Base-by-base conservation (phyloP, 2,113 vertebrate species). In the Pristiophorus japonicus region DNA sequence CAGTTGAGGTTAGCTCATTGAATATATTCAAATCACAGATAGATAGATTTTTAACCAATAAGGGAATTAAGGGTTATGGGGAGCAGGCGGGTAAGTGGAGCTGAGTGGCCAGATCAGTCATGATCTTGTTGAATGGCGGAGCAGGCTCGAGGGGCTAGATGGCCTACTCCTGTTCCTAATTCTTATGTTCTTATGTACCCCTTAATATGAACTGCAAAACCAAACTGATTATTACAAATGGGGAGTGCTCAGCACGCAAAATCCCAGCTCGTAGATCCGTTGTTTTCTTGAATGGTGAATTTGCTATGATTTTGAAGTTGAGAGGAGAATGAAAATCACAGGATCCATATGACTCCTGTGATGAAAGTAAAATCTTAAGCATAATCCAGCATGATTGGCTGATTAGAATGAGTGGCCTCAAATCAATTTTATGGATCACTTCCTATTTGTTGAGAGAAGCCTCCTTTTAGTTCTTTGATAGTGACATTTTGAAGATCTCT, bases 401-500 rank as follows among this genome's bases (percentile, higher is more conserved):
- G 45, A 55, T 55, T 47, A 55, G 10, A 55, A 18, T 22, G 4
- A 10, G 55, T n/a, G 30, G 10, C 55, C 30, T 92, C 14, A 38
- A 47, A 94, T 30, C 7, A 27, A 16, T 94, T 92, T 66, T 94
- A 2, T 65, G 63, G 92, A 47, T 14, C 42, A 30, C 65, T 94
- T 70, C 42, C 42, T 47, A 94, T 70, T 70, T 94, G 24, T 42
- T 94, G 93, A 42, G 18, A 94, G 65, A 51, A 94, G 66, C 11
- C 24, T 47, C 93, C 65, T 51, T 22, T 94, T 30, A 94, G 6
- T 94, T 95, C 59, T 95, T 91, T 45, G 65, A 88, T 95, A 96
- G n/a, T 93, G 96, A 55, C n/a, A 96, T 96, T 97, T 96, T 96
- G 93, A 65, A 95, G 96, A 96, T 96, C 95, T 95, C 75, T 90